Base-by-base conservation (phyloP, 2,797 vertebrate genomes). In the Cichlasoma orientale region DNA sequence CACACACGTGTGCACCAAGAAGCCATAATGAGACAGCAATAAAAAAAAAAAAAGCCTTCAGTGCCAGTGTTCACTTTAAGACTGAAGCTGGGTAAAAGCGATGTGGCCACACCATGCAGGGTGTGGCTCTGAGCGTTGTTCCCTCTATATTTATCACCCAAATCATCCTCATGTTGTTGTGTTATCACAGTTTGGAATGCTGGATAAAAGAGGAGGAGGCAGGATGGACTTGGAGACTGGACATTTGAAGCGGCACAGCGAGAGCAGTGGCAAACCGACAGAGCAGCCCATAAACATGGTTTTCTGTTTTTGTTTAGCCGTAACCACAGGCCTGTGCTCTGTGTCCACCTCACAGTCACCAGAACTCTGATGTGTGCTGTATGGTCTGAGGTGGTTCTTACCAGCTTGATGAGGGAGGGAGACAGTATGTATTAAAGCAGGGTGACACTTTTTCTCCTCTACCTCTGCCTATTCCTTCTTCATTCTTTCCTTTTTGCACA, bases 21-120 rank as follows among this genome's bases (percentile, higher is more conserved):
- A 85, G 66, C 76, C 83, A 66, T 87, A 90, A 88, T 82, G 56
- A 90, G 73, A 82, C 70, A 36, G 84, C 81, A 86, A 72, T 87
- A 12, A 23, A 29, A 72, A 54, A 56, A 33, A 84, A 78, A 89
- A 61, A 66, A 71, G 29, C 53, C 72, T n/a, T 59, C 18, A 27
- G 73, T 75, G 82, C 72, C 72, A 72, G 61, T 71, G 81, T 77
- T 86, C 81, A 77, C 79, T 80, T 76, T 72, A n/a, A 79, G 55
- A 53, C 75, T 18, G 75, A 81, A 75, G 74, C 47, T 27, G 55
- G 77, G 66, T 78, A 54, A 68, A 77, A 55, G 63, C n/a, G 1
- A 21, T 58, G 80, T 61, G 73, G 44, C 75, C 71, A 29, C 82
- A 58, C 74, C 31, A 7, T 27, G 27, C 73, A 33, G 88, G 91